Base-by-base conservation (phyloP, 2,888 invertebrate species). In the Erebia aethiops region DNA sequence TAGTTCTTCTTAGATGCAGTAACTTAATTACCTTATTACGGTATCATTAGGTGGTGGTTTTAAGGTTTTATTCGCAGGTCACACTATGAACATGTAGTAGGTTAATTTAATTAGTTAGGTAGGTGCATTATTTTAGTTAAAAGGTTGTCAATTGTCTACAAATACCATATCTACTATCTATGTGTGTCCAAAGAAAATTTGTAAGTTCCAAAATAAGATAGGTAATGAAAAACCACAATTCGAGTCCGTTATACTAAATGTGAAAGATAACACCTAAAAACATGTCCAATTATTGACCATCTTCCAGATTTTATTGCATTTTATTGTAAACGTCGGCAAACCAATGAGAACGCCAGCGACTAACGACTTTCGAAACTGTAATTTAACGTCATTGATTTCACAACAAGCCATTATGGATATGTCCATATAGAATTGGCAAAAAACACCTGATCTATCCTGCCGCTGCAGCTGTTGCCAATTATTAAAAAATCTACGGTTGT, bases 371-470 rank as follows among this genome's bases (percentile, higher is more conserved):
- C 76, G 74, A 79, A 81, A 74, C 81, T 79, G 77, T 85, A 87
- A 87, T 88, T 88, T 85, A 75, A 75, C 75, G 76, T 81, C 84
- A 82, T 84, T 82, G 83, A 82, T 87, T 86, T 84, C 82, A 83
- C 83, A 85, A 85, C 84, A 82, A 75, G 75, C 81, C 76, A 84
- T 87, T 83, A 85, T 75, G 79, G 77, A 80, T 80, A 80, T 82
- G 81, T 81, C 85, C 82, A 82, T 81, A 76, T 78, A 78, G 78
- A 81, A 79, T 80, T 77, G 73, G 78, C 81, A 80, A 82, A 83
- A 80, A 82, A 81, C 78, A 77, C 64, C 77, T 78, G 81, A 84
- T 84, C 83, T 83, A 81, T 84, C 79, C 81, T 75, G 72, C 70
- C 75, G 76, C 77, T 79, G 85, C 87, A 87, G 83, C 83, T 86